Percentiles rank a stretch among this genome's conserved stretches.
Evolutionary conservation across 2,113 vertebrate species (phyloP).

Genomic region (Zosterops hypoxanthus): DNA sequence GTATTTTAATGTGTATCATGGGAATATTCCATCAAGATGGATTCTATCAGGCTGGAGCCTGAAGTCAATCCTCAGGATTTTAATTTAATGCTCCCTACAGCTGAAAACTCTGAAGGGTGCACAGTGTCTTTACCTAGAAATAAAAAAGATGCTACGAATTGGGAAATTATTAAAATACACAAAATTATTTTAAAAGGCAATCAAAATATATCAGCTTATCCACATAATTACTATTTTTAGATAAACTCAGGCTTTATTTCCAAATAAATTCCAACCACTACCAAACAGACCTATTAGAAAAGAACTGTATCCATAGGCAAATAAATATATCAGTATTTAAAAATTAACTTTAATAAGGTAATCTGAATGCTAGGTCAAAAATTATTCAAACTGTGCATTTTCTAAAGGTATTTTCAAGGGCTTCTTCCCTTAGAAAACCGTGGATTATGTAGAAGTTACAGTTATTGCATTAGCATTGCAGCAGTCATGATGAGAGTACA

Average conservation of each 20-base stretch:
- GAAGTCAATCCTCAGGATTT: not conserved
- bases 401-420: not conserved
- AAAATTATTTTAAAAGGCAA: not conserved
- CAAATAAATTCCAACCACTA: not conserved
- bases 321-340: not conserved
- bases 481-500: not conserved
- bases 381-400: not conserved
- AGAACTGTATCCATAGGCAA: not conserved
- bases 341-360: not conserved
- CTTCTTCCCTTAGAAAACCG: not conserved
- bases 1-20: not conserved
- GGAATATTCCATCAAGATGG: not conserved
- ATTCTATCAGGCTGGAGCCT: not conserved
- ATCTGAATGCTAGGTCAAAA: not conserved
- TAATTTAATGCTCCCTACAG: not conserved
- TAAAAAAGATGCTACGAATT: not conserved
- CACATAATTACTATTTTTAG: not conserved
- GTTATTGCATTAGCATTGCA: not conserved
- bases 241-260: not conserved
- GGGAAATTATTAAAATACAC: not conserved
- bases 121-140: not conserved
- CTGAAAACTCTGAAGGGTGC: not conserved
- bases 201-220: not conserved
- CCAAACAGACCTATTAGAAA: not conserved
- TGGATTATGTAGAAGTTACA: not conserved